Conservation (phyloP, 1,140 invertebrate genomes). For the Procambarus virginalis region DNA sequence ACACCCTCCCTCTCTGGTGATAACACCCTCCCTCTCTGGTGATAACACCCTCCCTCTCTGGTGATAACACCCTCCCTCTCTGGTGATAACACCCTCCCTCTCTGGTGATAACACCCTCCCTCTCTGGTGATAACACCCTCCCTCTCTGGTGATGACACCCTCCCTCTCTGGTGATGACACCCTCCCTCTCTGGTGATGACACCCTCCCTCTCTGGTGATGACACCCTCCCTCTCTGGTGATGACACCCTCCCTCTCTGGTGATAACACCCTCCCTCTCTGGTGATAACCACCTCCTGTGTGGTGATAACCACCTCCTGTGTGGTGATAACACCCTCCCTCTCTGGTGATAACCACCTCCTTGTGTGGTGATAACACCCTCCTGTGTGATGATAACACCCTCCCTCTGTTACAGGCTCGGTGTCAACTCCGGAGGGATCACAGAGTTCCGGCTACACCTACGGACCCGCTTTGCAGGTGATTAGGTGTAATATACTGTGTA, state of each 20-base stretch:
- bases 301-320: neutral
- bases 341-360: neutral
- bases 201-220: neutral
- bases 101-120: neutral
- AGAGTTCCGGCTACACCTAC: constrained; percentile 49
- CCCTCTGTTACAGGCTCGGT: constrained; percentile 29
- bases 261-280: neutral
- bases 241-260: neutral
- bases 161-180: neutral
- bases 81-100: neutral
- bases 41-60: too few species aligned
- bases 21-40: too few species aligned
- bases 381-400: neutral
- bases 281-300: neutral
- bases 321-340: neutral
- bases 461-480: constrained; percentile 23
- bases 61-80: too few species aligned
- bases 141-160: neutral
- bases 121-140: neutral
- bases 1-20: too few species aligned
- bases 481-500: neutral
- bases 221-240: neutral
- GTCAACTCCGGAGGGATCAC: constrained; percentile 58
- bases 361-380: neutral
- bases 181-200: neutral